These are phyloP conservation scores for Folsomia manolachei DNA, from an alignment of 2,888 invertebrate species.

Conservation along the genomic window DNA sequence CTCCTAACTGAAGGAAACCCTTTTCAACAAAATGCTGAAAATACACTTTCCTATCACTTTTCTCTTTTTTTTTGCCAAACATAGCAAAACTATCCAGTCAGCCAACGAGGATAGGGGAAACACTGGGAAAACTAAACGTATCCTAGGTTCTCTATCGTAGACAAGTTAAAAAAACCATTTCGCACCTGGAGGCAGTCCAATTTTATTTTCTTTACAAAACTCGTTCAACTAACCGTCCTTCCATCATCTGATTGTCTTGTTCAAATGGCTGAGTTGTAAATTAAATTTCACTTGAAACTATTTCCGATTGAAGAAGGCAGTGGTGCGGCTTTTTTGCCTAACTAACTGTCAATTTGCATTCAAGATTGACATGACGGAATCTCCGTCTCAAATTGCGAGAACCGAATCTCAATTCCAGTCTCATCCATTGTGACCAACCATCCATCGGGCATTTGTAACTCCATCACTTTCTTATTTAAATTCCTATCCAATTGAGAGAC, in stretches of 20 bases:
- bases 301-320: neutral
- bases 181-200: conserved; percentile 1
- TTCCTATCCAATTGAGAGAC: no score
- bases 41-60: neutral
- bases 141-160: no score
- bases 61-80: neutral
- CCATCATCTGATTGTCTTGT: conserved; percentile 5
- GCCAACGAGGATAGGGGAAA: neutral
- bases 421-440: no score
- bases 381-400: neutral
- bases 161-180: neutral
- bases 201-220: conserved; percentile 4
- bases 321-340: neutral
- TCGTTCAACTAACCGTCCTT: neutral
- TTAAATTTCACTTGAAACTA: conserved; percentile 10
- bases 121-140: no score
- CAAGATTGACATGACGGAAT: conserved; percentile 1
- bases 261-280: conserved; percentile 7
- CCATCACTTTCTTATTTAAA: no score
- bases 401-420: neutral
- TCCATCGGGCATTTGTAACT: no score
- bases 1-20: neutral
- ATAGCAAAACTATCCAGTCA: no score
- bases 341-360: conserved; percentile 9
- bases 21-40: neutral